These are phyloP conservation scores for Andrena bicolor DNA, from an alignment of 2,888 invertebrate species.

Conservation along the genomic window DNA sequence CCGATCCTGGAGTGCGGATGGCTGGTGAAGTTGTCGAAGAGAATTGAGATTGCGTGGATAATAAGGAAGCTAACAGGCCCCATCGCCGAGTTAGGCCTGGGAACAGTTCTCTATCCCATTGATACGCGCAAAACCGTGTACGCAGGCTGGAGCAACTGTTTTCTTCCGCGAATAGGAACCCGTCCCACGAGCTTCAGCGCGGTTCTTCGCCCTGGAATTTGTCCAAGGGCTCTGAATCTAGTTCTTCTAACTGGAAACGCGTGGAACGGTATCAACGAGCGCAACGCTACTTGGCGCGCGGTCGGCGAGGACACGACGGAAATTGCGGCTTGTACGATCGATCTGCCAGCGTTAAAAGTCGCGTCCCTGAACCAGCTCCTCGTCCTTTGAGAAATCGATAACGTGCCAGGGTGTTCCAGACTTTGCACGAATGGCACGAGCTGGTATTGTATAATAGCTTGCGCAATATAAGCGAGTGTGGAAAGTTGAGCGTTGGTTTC, in stretches of 20 bases:
- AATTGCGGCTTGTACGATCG: no score
- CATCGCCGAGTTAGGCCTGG: conserved; percentile 16
- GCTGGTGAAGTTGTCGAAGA: no score
- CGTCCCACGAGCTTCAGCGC: neutral
- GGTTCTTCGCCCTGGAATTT: conserved; percentile 27
- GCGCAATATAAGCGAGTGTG: no score
- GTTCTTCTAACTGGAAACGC: conserved; percentile 40
- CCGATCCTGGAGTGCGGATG: no score
- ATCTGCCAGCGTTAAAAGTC: no score
- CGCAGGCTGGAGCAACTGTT: conserved; percentile 24
- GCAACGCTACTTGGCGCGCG: neutral
- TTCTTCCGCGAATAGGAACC: conserved; percentile 21
- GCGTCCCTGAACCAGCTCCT: no score
- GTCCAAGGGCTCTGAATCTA: conserved; percentile 34
- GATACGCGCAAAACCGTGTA: conserved; percentile 11
- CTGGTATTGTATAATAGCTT: no score
- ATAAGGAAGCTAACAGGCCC: neutral
- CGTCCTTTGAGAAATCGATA: no score
- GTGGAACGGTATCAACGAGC: conserved; percentile 13
- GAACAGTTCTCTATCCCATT: conserved; percentile 21
- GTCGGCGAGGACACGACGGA: no score
- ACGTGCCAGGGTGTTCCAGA: no score
- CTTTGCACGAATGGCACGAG: no score
- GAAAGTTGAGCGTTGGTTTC: no score
- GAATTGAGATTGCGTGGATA: neutral